Base-by-base conservation (phyloP, 2,888 invertebrate species). In the Diaphora mendica region DNA sequence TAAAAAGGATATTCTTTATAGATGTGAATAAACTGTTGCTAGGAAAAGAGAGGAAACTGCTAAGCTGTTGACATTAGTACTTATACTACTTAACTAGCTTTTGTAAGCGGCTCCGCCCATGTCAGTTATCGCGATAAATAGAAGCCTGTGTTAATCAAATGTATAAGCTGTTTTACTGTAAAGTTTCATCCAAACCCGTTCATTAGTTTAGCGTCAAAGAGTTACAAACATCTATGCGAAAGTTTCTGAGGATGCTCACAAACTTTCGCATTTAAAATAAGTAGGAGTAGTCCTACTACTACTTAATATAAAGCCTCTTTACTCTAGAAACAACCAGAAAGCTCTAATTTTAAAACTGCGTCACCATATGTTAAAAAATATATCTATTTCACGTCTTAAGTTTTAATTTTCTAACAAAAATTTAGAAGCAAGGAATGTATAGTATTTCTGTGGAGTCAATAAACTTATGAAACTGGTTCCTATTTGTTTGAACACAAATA, bases 381-480 rank as follows among this genome's bases (percentile, higher is more conserved):
- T 71, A 77, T 71, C 70, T 66, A 65, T 65, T 77, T 73, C 75
- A 77, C 71, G 70, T 68, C 75, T 64, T 77, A 78, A 83, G 82
- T 86, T 87, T 87, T 83, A 87, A 85, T 86, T 87, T 88, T 85
- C 85, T 85, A 87, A 86, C 81, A 83, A 88, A 86, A 86, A 82
- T 82, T 81, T 76, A 75, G 76, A 88, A 79, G 82, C 85, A 86
- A 83, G 87, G 85, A 88, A 89, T 88, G 90, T 88, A 85, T 88
- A 83, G 86, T 89, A 91, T 91, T 93, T 91, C 89, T 80, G 89
- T 92, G 92, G 91, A 93, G 95, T 95, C 95, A 95, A 94, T 90
- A 94, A 95, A 95, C 95, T 91, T 88, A 86, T 87, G 84, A 85
- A 94, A 94, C 94, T 83, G 93, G 94, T 95, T 94, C 90, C 89